Evolutionary conservation across 2,888 invertebrate species (phyloP), one percentile per base, ranked within the genome.

Genomic region (Dryocosmus kuriphilus): DNA sequence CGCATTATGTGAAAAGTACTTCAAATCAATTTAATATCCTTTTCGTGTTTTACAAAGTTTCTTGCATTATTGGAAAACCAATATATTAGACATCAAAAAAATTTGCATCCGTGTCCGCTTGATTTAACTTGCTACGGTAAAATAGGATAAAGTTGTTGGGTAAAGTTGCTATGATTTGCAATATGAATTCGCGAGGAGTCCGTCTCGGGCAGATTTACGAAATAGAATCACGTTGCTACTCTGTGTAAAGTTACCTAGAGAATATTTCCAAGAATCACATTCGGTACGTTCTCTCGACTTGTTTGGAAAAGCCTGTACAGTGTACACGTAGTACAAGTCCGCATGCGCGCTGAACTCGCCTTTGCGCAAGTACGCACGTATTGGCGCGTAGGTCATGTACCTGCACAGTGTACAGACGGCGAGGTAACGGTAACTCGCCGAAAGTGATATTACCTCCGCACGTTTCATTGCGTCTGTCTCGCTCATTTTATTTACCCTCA

Each of bases 351-450:
- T 51, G 46, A 51, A 51, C 46, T 51, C 19, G n/a, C n/a, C n/a
- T n/a, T n/a, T n/a, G 11, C 19, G 46, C 7, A 51, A 51, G 46
- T 51, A 19, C 46, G 19, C 19, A 46, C 46, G 19, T 51, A 19
- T 51, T n/a, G 46, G n/a, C 46, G 46, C 19, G 19, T 51, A 51
- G 46, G 46, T 51, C 46, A 51, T 51, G 46, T 51, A 51, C 46
- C 46, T 51, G 46, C 19, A n/a, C 14, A 51, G 16, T 51, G 46
- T 51, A 51, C 46, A 51, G 46, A 19, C 46, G 81, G 80, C 80
- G 60, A 73, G 75, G 78, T 87, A 85, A 87, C 87, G 85, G 86
- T 86, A 82, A 83, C 80, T 83, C 84, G 83, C 84, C 84, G 86
- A 87, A 87, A 87, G 86, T 85, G 85, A 86, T 82, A 85, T 82